Evolutionary conservation across 2,113 vertebrate species (phyloP).

Genomic region (Callospermophilus lateralis): DNA sequence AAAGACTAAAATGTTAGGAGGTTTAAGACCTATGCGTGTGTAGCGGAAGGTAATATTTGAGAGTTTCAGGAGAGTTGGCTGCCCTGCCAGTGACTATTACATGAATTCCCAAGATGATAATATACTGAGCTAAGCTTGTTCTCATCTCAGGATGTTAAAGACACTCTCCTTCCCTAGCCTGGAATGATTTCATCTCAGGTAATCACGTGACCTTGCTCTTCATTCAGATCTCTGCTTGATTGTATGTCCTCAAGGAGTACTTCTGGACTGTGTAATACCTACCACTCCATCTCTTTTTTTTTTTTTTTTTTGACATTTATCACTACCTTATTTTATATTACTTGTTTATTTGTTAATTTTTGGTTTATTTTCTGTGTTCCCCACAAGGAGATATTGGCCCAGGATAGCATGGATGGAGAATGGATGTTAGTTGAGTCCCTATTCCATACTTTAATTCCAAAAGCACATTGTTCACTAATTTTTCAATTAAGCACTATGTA

Average conservation of each 20-base stretch:
- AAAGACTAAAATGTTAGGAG: neutral
- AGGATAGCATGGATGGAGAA: neutral
- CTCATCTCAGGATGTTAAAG: neutral
- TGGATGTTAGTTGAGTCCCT: neutral
- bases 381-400: neutral
- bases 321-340: neutral
- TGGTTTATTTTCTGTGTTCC: neutral
- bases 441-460: neutral
- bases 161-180: neutral
- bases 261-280: neutral
- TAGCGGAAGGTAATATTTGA: neutral
- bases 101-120: neutral
- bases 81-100: neutral
- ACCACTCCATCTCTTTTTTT: neutral
- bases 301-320: neutral
- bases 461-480: neutral
- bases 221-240: neutral
- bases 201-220: neutral
- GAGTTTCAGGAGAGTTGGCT: neutral
- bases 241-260: neutral
- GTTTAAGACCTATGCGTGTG: neutral
- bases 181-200: neutral
- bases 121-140: neutral
- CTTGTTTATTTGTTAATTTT: neutral
- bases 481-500: neutral